Conservation (phyloP, 1,140 invertebrate species). For the Euura saliciscinereae region DNA sequence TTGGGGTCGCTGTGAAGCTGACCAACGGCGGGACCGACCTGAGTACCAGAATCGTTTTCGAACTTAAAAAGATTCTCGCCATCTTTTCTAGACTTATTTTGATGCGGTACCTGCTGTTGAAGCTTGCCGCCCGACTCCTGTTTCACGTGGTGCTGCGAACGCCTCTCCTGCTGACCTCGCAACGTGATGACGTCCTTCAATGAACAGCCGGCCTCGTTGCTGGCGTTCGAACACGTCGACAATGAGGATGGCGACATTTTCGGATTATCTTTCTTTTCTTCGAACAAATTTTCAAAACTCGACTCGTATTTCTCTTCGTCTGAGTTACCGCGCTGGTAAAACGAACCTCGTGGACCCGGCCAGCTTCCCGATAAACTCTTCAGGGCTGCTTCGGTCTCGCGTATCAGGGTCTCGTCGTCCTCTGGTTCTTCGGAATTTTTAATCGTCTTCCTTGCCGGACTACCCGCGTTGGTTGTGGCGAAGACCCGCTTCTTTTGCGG, state of each 20-base stretch:
- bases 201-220: constrained; percentile 65
- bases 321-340: constrained; percentile 69
- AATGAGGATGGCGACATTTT: constrained; percentile 70
- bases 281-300: constrained; percentile 83
- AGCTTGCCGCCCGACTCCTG: constrained; percentile 46
- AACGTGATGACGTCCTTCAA: constrained; percentile 72
- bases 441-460: constrained; percentile 59
- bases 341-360: constrained; percentile 69
- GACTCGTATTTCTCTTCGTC: constrained; percentile 75
- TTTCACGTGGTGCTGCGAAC: constrained; percentile 41
- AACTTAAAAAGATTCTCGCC: constrained; percentile 62
- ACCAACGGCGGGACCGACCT: constrained; percentile 30
- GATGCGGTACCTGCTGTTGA: constrained; percentile 22
- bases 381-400: constrained; percentile 84
- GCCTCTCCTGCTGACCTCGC: constrained; percentile 61
- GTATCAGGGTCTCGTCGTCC: constrained; percentile 80
- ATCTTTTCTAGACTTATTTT: constrained; percentile 48
- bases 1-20: constrained; percentile 37
- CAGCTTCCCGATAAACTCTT: constrained; percentile 83
- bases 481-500: constrained; percentile 70
- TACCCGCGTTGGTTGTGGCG: constrained; percentile 52
- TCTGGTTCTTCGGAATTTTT: constrained; percentile 60
- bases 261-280: constrained; percentile 74
- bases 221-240: constrained; percentile 65
- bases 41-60: constrained; percentile 59